Base-by-base conservation (phyloP, 2,888 invertebrate genomes). In the Callyntrura sp. region DNA sequence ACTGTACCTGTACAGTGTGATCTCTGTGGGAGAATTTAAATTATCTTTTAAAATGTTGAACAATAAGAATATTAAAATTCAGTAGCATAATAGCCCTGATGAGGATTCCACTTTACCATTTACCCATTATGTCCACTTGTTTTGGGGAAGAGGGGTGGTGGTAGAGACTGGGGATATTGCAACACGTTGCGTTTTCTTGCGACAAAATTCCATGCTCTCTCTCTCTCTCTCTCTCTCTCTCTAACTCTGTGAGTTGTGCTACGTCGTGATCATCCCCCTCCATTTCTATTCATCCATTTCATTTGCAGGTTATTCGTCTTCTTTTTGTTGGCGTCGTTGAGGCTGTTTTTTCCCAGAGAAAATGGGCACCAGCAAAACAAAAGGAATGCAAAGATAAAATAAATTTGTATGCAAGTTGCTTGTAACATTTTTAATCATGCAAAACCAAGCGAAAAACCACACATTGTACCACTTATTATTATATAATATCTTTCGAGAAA, bases 51-150 rank as follows among this genome's bases (percentile, higher is more conserved):
- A 85, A 85, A 43, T 85, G 73, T 73, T 73, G 23, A 73, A 73
- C 85, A 73, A 78, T 78, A 28, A 78, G 55, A 78, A 78, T 78
- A 78, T 78, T 78, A 78, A 78, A 57, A 78, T 78, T 78, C 78
- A 78, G 57, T 57, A 78, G 78, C 78, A 78, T 78, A 73, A 73
- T n/a, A 73, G 20, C 3, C 35, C 45, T 65, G 28, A 14, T 35
- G 28, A 28, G 65, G 17, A 23, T 60, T 60, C 17, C 68, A 68
- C 65, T 14, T 3, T 43, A 62, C 62, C 73, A 73, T 23, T 2
- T 48, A 45, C 11, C 48, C 20, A 73, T 70, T 17, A 43, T 60
- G 9, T 17, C 8, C 43, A 43, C 20, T n/a, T n/a, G 11, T 73
- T 73, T 73, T 73, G 45, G 73, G 73, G 45, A 45, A n/a, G 14